Evolutionary conservation across 2,113 vertebrate genomes (phyloP), one percentile per base, ranked within the genome.

Genomic region (Sclerurus mexicanus): DNA sequence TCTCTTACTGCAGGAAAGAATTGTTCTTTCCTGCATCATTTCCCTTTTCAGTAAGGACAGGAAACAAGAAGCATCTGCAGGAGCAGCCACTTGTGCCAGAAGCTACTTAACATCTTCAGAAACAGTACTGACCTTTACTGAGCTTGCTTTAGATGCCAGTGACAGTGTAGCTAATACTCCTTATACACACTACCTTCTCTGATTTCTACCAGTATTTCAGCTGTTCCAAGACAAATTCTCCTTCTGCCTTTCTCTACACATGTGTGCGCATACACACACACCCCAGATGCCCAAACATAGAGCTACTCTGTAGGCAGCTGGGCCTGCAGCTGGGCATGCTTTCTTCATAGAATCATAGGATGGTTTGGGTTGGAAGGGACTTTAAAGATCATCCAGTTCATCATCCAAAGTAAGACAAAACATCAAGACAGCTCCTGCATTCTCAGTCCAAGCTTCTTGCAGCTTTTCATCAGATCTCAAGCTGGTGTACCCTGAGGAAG

Each of bases 191-290:
- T 22, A 59, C 9, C 33, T 74, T 74, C 59, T 73, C 72, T 59
- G 21, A 77, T 95, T 92, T 71, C 76, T 78, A 14, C 23, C 24
- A 59, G 6, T 4, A 3, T 83, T 90, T 73, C 67, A 80, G 16
- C 9, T 83, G 33, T 37, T 84, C 25, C 30, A 63, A 14, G 23
- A 25, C 2, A 21, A 90, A 66, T 67, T 78, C 15, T 71, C 49
- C 49, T 80, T 72, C 37, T 84, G 25, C 60, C 15, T 74, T 89
- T 66, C 46, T 76, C 40, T 47, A 4, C 4, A 2, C 19, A 19
- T 4, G 0, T 37, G 24, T 25, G 18, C 8, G 35, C 5, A 18
- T 10, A 33, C 2, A 25, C 7, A 49, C 31, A 35, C 3, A 0
- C 28, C 1, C 11, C 17, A 76, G 25, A 35, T 33, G 47, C 31